Base-by-base conservation (phyloP, 2,113 vertebrate species). In the Anoplopoma fimbria region DNA sequence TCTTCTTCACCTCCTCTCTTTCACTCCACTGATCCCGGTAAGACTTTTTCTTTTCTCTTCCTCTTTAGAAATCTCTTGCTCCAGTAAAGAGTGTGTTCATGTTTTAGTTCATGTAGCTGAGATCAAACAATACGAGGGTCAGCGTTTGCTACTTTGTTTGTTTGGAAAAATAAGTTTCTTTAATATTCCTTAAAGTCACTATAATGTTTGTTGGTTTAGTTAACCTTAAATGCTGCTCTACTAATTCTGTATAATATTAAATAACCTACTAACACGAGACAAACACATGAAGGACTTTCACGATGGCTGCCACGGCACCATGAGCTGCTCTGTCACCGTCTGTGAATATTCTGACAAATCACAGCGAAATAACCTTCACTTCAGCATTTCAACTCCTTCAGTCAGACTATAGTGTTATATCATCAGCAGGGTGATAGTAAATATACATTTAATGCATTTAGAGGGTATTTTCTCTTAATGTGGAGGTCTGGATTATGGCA, bases 11-110 rank as follows among this genome's bases (percentile, higher is more conserved):
- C 69, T 77, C 81, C 74, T 88, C 75, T 89, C 81, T 60, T 81
- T 88, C 82, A 60, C 76, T 81, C 79, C 85, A 19, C 82, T 42
- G 79, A 69, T 78, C 55, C 77, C 31, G 89, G 89, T 92, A 82
- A 87, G 91, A 65, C 63, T 45, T 8, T 76, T 51, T 45, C 38
- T 25, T 53, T 53, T 77, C 31, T 73, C 25, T 51, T 2, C 15
- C 0, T 1, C 13, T 27, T 68, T 10, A 57, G 1, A 74, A 75
- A 61, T 38, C 5, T 53, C 4, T 67, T 23, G 3, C 40, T 23
- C 31, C 12, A 9, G 17, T 45, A 14, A 58, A 40, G 15, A 8
- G 38, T 29, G 4, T n/a, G 9, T 69, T 14, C 12, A 9, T 15
- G 9, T 34, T 45, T 60, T 38, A 1, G 21, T 25, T n/a, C 21